Evolutionary conservation across 2,888 invertebrate genomes (phyloP).

Genomic region (Nasonovia ribisnigri): DNA sequence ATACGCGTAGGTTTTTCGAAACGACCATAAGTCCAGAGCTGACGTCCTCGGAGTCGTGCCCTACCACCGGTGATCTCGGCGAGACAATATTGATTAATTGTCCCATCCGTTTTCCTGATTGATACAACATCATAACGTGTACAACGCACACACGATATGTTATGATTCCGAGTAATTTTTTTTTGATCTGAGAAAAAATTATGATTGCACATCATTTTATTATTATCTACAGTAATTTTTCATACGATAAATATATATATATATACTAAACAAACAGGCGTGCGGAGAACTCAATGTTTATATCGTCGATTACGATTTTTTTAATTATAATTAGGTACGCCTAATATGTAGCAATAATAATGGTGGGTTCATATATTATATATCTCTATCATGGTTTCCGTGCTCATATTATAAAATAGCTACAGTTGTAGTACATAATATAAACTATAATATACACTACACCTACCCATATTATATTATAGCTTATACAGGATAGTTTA

Average conservation of each 20-base stretch:
- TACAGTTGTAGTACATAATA: neutral
- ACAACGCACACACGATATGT: neutral
- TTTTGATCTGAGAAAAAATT: neutral
- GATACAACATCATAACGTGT: neutral
- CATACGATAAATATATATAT: neutral
- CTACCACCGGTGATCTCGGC: neutral
- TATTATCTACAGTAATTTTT: neutral
- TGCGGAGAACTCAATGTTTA: neutral
- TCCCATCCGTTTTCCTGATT: conserved; percentile 42
- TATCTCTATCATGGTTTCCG: too few relatives aligned
- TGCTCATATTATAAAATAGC: neutral
- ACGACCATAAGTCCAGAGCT: neutral
- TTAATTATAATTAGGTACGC: too few relatives aligned
- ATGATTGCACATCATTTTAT: neutral
- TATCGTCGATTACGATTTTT: neutral
- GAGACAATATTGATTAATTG: neutral
- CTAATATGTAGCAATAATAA: neutral
- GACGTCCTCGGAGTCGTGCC: conserved; percentile 48
- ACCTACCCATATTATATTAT: conserved; percentile 3
- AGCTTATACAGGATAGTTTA: neutral
- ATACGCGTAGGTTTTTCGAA: conserved; percentile 29
- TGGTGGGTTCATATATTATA: too few relatives aligned
- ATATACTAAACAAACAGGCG: neutral
- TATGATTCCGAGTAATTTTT: neutral
- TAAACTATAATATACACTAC: neutral